These are phyloP conservation scores for Mionectes olivaceus DNA, from an alignment of 2,797 vertebrate species.

Conservation along the genomic window DNA sequence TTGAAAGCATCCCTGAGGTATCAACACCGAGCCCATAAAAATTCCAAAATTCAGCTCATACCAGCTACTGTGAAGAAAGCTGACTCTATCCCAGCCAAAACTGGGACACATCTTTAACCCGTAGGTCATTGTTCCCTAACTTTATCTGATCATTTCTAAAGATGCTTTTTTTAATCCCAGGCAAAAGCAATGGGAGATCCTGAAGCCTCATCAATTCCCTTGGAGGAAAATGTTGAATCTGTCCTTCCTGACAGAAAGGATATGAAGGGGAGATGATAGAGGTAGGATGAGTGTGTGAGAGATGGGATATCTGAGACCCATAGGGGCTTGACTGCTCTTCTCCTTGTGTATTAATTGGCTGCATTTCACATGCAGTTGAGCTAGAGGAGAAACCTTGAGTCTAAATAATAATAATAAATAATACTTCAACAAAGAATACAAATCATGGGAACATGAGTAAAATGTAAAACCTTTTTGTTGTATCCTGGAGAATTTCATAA, in stretches of 20 bases:
- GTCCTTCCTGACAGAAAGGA: background rate
- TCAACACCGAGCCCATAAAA: background rate
- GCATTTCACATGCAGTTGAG: background rate
- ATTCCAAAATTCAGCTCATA: background rate
- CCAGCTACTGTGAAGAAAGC: background rate
- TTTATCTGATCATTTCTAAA: background rate
- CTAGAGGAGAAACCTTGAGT: background rate
- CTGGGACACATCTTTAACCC: background rate
- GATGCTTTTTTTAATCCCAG: background rate
- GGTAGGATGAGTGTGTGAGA: background rate
- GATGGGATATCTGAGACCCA: background rate
- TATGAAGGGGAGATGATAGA: background rate
- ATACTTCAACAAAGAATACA: background rate
- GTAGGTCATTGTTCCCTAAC: background rate
- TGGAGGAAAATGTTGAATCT: background rate
- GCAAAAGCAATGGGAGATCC: background rate
- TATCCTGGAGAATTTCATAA: constrained; percentile 39
- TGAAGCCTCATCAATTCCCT: background rate
- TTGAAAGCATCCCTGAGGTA: background rate
- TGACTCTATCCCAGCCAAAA: background rate
- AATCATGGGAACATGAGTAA: background rate
- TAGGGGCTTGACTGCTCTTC: background rate
- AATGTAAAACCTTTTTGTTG: background rate
- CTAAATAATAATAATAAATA: background rate
- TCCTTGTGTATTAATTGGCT: background rate